phyloP scores from a whole-genome alignment of 2,888 invertebrate species.

The Pogonocherus hispidulus region DNA sequence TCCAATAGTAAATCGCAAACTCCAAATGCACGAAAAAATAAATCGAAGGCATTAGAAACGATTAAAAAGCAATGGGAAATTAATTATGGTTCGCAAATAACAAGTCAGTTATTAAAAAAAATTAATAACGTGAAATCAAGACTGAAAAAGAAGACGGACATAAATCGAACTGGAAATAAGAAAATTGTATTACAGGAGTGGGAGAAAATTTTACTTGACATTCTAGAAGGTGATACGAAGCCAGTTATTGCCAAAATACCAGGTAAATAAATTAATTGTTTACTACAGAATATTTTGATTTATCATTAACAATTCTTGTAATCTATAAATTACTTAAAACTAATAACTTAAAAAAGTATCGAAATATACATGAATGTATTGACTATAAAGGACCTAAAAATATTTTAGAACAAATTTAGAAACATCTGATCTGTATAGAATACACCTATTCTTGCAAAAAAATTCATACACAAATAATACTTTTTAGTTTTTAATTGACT shows the following conservation, averaged over 20 bases:
- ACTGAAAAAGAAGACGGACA: constrained; percentile 38
- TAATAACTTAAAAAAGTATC: no score
- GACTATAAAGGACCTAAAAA: no score
- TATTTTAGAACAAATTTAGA: no score
- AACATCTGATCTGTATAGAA: no score
- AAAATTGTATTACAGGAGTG: constrained; percentile 38
- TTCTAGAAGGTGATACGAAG: constrained; percentile 35
- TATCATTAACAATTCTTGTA: no score
- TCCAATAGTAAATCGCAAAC: constrained; percentile 29
- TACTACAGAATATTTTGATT: background rate
- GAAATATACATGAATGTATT: no score
- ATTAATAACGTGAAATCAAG: constrained; percentile 40
- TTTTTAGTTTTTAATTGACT: constrained; percentile 3
- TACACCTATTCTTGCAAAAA: background rate
- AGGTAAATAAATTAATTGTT: constrained; percentile 18
- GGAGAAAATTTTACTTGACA: constrained; percentile 33
- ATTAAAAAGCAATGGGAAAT: constrained; percentile 34
- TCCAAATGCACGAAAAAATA: constrained; percentile 29
- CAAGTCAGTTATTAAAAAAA: constrained; percentile 38
- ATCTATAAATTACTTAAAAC: no score
- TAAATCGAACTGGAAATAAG: constrained; percentile 38
- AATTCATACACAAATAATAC: constrained; percentile 9
- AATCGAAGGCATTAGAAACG: constrained; percentile 28
- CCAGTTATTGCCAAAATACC: constrained; percentile 35
- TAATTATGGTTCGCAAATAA: constrained; percentile 37